Conservation (phyloP, 35 echinoderm and acorn worm species). For the Acanthaster planci region DNA sequence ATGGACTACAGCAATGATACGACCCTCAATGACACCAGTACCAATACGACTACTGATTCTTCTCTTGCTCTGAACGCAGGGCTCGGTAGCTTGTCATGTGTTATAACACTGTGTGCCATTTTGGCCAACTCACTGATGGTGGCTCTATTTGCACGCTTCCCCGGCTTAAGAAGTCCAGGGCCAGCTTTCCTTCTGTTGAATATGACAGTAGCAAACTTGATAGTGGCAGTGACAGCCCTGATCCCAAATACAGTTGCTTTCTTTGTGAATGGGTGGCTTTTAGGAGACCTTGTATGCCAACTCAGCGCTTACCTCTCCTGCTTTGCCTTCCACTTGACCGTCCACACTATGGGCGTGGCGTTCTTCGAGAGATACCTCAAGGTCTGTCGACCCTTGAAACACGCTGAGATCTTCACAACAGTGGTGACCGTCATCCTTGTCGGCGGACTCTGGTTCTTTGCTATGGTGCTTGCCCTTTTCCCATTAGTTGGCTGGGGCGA, state of each 20-base stretch:
- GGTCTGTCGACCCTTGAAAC: slow-evolving; percentile 45
- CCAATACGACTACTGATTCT: neutral
- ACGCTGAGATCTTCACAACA: slow-evolving; percentile 45
- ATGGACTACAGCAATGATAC: neutral
- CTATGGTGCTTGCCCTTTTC: slow-evolving; percentile 36
- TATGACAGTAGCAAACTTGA: slow-evolving; percentile 32
- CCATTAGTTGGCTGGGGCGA: slow-evolving; percentile 55
- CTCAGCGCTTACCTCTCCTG: slow-evolving; percentile 27
- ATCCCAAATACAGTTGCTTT: slow-evolving; percentile 49
- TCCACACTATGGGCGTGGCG: slow-evolving; percentile 44
- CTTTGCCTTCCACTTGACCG: slow-evolving; percentile 42
- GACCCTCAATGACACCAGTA: neutral
- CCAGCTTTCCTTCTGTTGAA: slow-evolving; percentile 40
- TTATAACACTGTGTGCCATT: neutral
- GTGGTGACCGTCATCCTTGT: slow-evolving; percentile 39
- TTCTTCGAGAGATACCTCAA: slow-evolving; percentile 56
- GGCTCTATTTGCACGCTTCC: neutral
- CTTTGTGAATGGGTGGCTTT: slow-evolving; percentile 14
- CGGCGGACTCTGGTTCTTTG: slow-evolving; percentile 54
- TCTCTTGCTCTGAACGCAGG: neutral
- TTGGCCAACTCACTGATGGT: neutral
- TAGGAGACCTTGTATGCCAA: slow-evolving; percentile 41
- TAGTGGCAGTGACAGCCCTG: slow-evolving; percentile 30
- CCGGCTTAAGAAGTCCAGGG: slow-evolving; percentile 11
- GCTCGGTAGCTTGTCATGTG: neutral